Conservation (phyloP, 2,888 invertebrate species). For the Caenorhabditis drosophilae region DNA sequence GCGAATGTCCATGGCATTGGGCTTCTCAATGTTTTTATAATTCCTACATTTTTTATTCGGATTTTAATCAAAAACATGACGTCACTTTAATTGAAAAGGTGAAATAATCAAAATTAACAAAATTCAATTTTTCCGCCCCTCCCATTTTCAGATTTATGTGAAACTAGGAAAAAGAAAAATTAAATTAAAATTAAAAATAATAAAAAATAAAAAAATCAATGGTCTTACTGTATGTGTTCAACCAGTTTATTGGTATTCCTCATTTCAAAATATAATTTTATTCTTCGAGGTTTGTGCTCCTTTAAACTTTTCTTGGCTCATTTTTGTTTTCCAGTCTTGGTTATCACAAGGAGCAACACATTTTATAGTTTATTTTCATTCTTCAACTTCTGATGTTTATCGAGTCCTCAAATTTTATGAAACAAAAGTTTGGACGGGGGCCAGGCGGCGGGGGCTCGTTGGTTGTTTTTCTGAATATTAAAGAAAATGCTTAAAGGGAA, state of each 20-base stretch:
- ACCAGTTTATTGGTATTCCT: conserved; percentile 52
- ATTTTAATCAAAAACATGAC: background rate
- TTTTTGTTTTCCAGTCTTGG: conserved; percentile 38
- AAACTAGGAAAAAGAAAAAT: background rate
- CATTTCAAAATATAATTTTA: conserved; percentile 41
- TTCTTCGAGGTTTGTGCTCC: conserved; percentile 36
- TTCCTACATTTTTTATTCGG: conserved; percentile 25
- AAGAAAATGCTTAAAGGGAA: no score
- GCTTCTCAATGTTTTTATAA: conserved; percentile 35
- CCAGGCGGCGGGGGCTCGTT: no score
- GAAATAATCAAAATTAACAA: background rate
- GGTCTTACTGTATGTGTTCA: conserved; percentile 51
- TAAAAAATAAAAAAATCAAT: background rate
- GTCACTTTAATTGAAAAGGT: background rate
- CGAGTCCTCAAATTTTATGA: conserved; percentile 38
- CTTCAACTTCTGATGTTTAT: conserved; percentile 28
- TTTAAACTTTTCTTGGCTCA: background rate
- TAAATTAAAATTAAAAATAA: conserved; percentile 1
- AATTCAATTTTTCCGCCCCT: no score
- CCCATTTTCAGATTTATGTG: background rate
- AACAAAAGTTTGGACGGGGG: no score
- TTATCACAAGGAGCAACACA: conserved; percentile 39
- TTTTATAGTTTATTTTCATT: conserved; percentile 50
- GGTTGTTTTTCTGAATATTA: no score
- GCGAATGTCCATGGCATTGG: conserved; percentile 47